Evolutionary conservation across 2,797 vertebrate genomes (phyloP), one percentile per base, ranked within the genome.

Genomic region (Arctocebus calabarensis): DNA sequence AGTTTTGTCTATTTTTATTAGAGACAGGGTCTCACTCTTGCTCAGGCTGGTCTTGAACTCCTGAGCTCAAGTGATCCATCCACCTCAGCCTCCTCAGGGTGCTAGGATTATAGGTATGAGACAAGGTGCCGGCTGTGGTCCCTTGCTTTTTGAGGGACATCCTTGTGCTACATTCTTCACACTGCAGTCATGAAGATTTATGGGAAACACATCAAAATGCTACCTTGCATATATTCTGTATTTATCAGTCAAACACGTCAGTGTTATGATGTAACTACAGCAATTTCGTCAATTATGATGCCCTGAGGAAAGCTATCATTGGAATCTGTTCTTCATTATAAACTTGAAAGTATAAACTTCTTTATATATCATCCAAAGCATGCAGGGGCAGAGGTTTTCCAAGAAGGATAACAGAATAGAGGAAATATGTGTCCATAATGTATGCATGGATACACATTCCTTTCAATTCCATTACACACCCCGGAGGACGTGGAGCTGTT

Each of bases 281-380:
- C 22, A 78, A 9, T 78, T 82, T 93, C 34, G 37, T 52, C 48
- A 68, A 32, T 34, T 84, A 55, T 12, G 1, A 52, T 68, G 8
- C 8, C 13, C 81, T 81, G n/a, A 83, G 43, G 85, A 77, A 89
- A 83, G 32, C 7, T 68, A 10, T 25, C 68, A 3, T 29, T 75
- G 37, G 17, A 94, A 52, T 73, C 61, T 91, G 29, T 14, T 84
- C 9, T 90, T 79, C 10, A 23, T 88, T 87, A 84, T 16, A 94
- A 86, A 93, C 12, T 48, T 84, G 32, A 71, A 96, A 94, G n/a
- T 55, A 93, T 68, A 85, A 62, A 89, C 27, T 96, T 96, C n/a
- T 68, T n/a, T 68, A 62, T 94, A 78, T 64, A 5, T 66, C 55
- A 77, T 78, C 23, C 64, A 81, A 79, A 89, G 10, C n/a, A 71